phyloP scores from a whole-genome alignment of 2,113 vertebrate genomes.

The Plecturocebus donacophilus region DNA sequence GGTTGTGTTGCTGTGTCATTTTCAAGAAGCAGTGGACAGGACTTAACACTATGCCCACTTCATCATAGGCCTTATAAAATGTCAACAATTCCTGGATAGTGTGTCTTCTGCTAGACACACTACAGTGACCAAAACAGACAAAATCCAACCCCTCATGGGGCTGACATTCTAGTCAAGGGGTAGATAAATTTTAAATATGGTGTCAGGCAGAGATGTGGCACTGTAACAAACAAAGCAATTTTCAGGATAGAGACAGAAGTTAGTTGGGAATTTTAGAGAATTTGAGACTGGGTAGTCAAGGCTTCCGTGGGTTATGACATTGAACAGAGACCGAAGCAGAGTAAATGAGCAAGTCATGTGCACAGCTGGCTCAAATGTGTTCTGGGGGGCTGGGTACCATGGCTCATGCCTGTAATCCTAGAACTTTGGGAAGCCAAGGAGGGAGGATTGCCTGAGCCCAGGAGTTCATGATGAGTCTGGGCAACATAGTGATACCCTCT shows the following conservation, averaged over 20 bases:
- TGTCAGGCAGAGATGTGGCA: background rate
- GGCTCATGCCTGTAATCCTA: no score
- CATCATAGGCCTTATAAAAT: fast-evolving
- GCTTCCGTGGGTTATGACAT: background rate
- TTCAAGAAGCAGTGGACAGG: background rate
- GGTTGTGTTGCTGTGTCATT: background rate
- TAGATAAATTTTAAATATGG: background rate
- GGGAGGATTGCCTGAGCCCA: no score
- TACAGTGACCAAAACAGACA: fast-evolving
- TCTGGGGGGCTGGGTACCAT: no score
- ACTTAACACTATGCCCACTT: background rate
- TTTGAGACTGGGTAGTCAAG: background rate
- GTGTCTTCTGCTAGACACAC: fast-evolving
- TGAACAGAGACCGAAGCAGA: background rate
- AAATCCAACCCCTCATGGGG: background rate
- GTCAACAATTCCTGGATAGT: background rate
- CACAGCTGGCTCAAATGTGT: background rate
- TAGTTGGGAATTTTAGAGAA: background rate
- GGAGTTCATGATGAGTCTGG: no score
- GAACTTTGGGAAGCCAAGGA: no score
- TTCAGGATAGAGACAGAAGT: background rate
- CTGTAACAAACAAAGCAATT: background rate
- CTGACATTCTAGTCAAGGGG: background rate
- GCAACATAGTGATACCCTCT: no score
- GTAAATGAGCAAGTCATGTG: background rate